Percentiles rank a stretch among this genome's conserved stretches.
These are phyloP conservation scores for Mustelus asterias DNA, from an alignment of 2,113 vertebrate genomes.

Conservation along the genomic window DNA sequence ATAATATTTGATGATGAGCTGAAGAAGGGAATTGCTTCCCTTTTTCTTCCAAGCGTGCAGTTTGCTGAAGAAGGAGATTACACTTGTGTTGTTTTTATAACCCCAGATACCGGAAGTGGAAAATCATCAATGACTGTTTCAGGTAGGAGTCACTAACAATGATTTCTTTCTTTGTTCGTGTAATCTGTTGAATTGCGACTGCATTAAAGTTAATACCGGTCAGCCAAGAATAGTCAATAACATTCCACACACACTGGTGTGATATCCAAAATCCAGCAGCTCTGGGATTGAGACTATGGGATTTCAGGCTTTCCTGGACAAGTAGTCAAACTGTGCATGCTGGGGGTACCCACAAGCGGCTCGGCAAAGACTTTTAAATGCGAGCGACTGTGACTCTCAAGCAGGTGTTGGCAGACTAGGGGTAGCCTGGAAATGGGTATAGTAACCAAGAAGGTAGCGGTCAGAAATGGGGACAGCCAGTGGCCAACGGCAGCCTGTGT, in stretches of 20 bases:
- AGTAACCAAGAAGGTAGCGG: too few species aligned
- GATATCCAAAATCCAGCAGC: background rate
- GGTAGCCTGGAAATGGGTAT: too few species aligned
- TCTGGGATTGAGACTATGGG: too few species aligned
- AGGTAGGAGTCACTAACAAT: background rate
- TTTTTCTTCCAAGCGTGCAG: background rate
- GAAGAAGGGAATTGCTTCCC: conserved; percentile 20
- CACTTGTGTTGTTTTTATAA: conserved; percentile 1
- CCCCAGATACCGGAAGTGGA: background rate
- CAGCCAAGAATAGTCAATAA: background rate
- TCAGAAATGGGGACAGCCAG: too few species aligned
- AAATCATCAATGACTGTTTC: conserved; percentile 21
- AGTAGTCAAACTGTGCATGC: too few species aligned
- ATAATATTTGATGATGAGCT: background rate
- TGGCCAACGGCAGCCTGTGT: too few species aligned
- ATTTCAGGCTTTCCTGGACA: too few species aligned
- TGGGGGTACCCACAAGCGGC: too few species aligned
- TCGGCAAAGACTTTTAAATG: too few species aligned
- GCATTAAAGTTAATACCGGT: background rate
- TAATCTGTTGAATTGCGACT: background rate
- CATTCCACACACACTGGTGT: background rate
- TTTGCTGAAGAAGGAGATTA: conserved; percentile 23
- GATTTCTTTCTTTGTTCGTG: background rate
- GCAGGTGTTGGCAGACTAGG: too few species aligned
- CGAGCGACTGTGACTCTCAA: too few species aligned